phyloP scores from a whole-genome alignment of 2,113 vertebrate species.

The Heterochromis multidens region DNA sequence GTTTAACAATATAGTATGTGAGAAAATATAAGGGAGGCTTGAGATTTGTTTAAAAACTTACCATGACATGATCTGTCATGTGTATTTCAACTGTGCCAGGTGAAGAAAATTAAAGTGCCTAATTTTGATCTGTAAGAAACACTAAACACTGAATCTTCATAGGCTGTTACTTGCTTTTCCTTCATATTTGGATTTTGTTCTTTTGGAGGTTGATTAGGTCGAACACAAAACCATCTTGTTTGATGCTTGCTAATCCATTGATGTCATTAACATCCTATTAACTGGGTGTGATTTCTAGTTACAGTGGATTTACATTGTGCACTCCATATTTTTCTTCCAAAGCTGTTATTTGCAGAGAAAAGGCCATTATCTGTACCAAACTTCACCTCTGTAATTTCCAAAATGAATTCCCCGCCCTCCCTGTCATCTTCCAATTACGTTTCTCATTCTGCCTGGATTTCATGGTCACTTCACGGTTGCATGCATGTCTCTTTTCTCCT shows the following conservation, averaged over 20 bases:
- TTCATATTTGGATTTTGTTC: background rate
- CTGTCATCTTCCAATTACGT: constrained; percentile 60
- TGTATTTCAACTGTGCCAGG: background rate
- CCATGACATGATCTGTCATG: background rate
- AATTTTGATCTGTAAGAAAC: background rate
- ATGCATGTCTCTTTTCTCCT: constrained; percentile 28
- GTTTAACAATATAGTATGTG: background rate
- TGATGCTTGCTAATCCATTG: constrained; percentile 46
- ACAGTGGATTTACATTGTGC: constrained; percentile 36
- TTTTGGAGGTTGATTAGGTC: background rate
- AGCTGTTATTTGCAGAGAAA: constrained; percentile 44
- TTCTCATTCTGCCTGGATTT: constrained; percentile 69
- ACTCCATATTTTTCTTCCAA: background rate
- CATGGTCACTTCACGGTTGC: constrained; percentile 62
- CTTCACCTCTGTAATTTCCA: constrained; percentile 61
- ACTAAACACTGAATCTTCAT: background rate
- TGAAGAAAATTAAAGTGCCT: background rate
- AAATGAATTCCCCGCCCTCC: constrained; percentile 57
- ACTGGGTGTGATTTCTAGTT: constrained; percentile 48
- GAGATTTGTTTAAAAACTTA: background rate
- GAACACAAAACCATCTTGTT: constrained; percentile 28
- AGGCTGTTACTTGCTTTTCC: background rate
- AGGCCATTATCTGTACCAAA: constrained; percentile 40
- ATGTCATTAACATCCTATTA: constrained; percentile 58
- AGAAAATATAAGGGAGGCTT: background rate